Percentiles rank a stretch among this genome's conserved stretches.
These are phyloP conservation scores for Scaptomyza polygonia DNA, from an alignment of 2,888 invertebrate species.

Conservation along the genomic window DNA sequence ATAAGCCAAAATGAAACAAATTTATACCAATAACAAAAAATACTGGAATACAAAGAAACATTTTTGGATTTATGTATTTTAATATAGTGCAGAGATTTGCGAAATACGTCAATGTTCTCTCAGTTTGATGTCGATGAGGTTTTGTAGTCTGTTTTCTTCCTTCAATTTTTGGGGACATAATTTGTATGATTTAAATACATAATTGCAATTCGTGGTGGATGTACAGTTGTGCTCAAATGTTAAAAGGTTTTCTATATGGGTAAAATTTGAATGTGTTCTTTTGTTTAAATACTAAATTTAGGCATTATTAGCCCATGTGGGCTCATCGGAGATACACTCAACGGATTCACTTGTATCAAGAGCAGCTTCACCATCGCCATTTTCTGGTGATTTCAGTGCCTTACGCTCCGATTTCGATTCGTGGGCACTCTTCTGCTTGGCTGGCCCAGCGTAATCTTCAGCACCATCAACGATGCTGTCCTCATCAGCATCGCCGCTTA, in stretches of 20 bases:
- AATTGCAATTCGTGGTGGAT: not conserved
- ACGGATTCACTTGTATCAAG: conserved; percentile 25
- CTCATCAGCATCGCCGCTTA: conserved; percentile 25
- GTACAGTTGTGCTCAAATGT: not conserved
- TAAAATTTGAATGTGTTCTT: conserved; percentile 30
- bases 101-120: conserved; percentile 4
- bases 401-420: conserved; percentile 25
- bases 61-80: conserved; percentile 16
- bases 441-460: conserved; percentile 6
- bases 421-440: conserved; percentile 3
- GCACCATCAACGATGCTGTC: conserved; percentile 26
- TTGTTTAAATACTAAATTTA: conserved; percentile 23
- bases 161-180: not conserved
- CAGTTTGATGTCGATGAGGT: not conserved
- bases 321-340: conserved; percentile 52
- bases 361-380: conserved; percentile 24
- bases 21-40: conserved; percentile 16
- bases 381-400: conserved; percentile 17
- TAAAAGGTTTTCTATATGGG: conserved; percentile 1
- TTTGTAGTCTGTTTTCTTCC: not conserved
- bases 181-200: not conserved
- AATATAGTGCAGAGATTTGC: conserved; percentile 3
- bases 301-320: conserved; percentile 24
- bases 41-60: conserved; percentile 26
- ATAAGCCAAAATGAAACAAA: conserved; percentile 28